These are phyloP conservation scores for Ypsolopha scabrella DNA, from an alignment of 2,888 invertebrate species.

Conservation along the genomic window DNA sequence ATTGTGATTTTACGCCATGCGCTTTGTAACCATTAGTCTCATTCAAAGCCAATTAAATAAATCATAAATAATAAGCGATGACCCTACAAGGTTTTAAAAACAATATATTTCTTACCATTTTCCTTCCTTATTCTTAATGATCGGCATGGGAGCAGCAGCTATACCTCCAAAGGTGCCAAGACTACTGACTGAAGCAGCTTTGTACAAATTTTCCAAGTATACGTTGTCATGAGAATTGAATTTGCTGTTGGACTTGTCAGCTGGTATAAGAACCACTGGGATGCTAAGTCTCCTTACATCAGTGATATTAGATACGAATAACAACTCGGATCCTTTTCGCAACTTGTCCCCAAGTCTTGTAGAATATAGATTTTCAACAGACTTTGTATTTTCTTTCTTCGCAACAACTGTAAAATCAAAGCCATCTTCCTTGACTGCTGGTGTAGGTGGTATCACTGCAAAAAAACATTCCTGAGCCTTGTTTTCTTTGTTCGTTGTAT, in stretches of 20 bases:
- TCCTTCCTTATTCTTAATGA: constrained; percentile 59
- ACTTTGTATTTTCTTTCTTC: constrained; percentile 31
- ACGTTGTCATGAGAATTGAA: constrained; percentile 58
- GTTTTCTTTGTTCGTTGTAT: too few species aligned
- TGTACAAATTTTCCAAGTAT: constrained; percentile 55
- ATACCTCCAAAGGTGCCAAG: constrained; percentile 56
- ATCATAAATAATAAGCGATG: not conserved
- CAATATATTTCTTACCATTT: constrained; percentile 46
- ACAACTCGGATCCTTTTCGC: constrained; percentile 34
- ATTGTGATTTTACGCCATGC: not conserved
- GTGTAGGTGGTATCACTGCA: constrained; percentile 61
- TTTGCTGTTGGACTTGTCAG: constrained; percentile 34
- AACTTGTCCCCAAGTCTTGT: constrained; percentile 25
- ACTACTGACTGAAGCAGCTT: constrained; percentile 57
- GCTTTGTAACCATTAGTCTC: not conserved
- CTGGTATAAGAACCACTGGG: constrained; percentile 52
- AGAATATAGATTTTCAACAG: constrained; percentile 47
- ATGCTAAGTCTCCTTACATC: constrained; percentile 51
- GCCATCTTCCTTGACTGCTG: constrained; percentile 39
- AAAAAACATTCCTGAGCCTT: constrained; percentile 9
- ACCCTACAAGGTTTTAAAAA: too few species aligned
- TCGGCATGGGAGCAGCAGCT: constrained; percentile 55
- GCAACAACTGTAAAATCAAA: constrained; percentile 34
- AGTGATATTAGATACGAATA: constrained; percentile 45
- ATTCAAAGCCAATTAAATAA: not conserved